These are phyloP conservation scores for Meteorus cinctellus DNA, from an alignment of 2,888 invertebrate genomes.

Conservation along the genomic window DNA sequence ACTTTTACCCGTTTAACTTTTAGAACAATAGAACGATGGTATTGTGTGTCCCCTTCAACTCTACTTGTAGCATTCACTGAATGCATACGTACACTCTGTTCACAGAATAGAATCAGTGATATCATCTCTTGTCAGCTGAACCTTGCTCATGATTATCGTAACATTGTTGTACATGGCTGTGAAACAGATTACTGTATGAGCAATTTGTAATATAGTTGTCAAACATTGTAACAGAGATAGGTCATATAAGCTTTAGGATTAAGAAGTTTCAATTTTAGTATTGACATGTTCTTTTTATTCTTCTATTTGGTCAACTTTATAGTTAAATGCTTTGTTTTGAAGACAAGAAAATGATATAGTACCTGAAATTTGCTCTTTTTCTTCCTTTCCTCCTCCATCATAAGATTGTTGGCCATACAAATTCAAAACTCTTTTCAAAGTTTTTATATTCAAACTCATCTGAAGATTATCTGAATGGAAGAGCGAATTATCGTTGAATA, in stretches of 20 bases:
- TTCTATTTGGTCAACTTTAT: not conserved
- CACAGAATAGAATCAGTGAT: not conserved
- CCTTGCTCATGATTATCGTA: slow-evolving; percentile 28
- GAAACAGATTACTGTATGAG: slow-evolving; percentile 23
- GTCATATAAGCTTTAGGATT: not conserved
- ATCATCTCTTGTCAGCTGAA: slow-evolving; percentile 23
- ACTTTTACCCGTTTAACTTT: slow-evolving; percentile 42
- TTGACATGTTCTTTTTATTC: not conserved
- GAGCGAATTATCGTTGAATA: slow-evolving; percentile 36
- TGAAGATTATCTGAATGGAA: slow-evolving; percentile 28
- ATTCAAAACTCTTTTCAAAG: slow-evolving; percentile 32
- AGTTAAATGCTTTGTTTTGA: not conserved
- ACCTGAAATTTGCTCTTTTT: not conserved
- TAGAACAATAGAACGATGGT: slow-evolving; percentile 32
- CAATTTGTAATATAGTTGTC: slow-evolving; percentile 1
- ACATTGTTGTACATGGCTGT: slow-evolving; percentile 9
- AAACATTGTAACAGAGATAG: not conserved
- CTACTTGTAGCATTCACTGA: slow-evolving; percentile 8
- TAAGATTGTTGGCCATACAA: slow-evolving; percentile 22
- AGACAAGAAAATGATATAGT: not conserved
- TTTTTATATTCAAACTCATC: slow-evolving; percentile 30
- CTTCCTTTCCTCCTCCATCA: not conserved
- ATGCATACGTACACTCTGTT: slow-evolving; percentile 14
- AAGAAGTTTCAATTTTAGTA: not conserved
- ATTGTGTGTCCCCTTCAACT: slow-evolving; percentile 30